phyloP scores from a whole-genome alignment of 2,113 vertebrate species.

The Petroica traversi region DNA sequence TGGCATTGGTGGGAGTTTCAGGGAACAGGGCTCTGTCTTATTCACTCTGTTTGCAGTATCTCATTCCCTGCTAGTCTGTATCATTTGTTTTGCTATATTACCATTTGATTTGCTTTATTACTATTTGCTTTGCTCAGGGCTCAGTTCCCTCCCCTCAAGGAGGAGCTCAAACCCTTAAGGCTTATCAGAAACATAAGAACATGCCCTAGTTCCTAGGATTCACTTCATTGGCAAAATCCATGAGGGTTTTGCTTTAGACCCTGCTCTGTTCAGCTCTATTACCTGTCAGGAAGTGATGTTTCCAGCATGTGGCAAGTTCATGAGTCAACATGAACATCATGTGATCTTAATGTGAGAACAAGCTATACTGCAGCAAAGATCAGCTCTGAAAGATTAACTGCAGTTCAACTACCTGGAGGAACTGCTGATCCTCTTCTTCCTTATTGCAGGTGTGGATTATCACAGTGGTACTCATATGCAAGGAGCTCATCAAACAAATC shows the following conservation, averaged over 20 bases:
- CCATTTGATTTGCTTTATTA: background rate
- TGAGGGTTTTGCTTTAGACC: background rate
- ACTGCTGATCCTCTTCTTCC: background rate
- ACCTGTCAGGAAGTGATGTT: background rate
- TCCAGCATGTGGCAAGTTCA: background rate
- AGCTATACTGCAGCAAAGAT: background rate
- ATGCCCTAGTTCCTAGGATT: background rate
- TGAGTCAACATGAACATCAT: background rate
- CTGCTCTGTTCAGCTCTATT: background rate
- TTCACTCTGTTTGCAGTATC: background rate
- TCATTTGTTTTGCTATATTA: background rate
- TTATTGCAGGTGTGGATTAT: background rate
- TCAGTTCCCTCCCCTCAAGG: background rate
- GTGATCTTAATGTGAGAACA: background rate
- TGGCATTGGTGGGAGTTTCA: background rate
- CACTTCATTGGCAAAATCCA: background rate
- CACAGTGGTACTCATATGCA: background rate
- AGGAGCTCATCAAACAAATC: background rate
- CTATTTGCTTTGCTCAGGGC: background rate
- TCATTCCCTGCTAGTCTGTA: background rate
- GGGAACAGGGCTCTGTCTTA: background rate
- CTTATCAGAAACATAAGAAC: background rate
- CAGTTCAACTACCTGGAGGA: background rate
- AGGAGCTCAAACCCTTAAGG: background rate
- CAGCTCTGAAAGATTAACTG: background rate